Base-by-base conservation (phyloP, 2,888 invertebrate species). In the Phragmatobia fuliginosa region DNA sequence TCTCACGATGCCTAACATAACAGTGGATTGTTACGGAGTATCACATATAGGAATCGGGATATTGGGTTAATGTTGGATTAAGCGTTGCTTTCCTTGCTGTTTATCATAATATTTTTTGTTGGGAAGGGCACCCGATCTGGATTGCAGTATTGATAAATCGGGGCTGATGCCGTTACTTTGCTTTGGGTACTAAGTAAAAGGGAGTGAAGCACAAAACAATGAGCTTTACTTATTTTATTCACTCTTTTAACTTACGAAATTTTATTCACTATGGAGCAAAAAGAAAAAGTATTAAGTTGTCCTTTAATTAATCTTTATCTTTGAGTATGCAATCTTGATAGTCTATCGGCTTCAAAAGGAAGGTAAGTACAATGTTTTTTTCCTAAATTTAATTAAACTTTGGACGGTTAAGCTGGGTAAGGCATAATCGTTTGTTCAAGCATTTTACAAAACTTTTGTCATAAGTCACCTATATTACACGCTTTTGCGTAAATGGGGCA, bases 341-440 rank as follows among this genome's bases (percentile, higher is more conserved):
- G 78, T 76, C 74, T 75, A 84, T 83, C 80, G 71, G 75, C 71
- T 69, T 78, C 77, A 79, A 80, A 73, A 49, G 76, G 38, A 73
- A 66, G 59, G 21, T 45, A 45, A 45, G 21, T 45, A 45, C 21
- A 45, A 21, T 21, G 45, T n/a, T 79, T 86, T 85, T 70, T 85
- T 86, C 78, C 67, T 70, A 70, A 84, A 83, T 86, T 84, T 85
- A 88, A 88, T 88, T 88, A 87, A 88, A 88, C 79, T 88, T 86
- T 74, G 67, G 79, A 81, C 85, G 83, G 77, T 85, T 79, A 78
- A 81, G 77, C 76, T 75, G 70, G 72, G 79, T 77, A 73, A 70
- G 74, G 79, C 79, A 81, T 77, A 75, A 81, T 74, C 75, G 67
- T 79, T 83, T 78, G 76, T 76, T 81, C 66, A 73, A 80, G 73